Evolutionary conservation across 2,797 vertebrate species (phyloP), one percentile per base, ranked within the genome.

Genomic region (Anabacerthia variegaticeps): DNA sequence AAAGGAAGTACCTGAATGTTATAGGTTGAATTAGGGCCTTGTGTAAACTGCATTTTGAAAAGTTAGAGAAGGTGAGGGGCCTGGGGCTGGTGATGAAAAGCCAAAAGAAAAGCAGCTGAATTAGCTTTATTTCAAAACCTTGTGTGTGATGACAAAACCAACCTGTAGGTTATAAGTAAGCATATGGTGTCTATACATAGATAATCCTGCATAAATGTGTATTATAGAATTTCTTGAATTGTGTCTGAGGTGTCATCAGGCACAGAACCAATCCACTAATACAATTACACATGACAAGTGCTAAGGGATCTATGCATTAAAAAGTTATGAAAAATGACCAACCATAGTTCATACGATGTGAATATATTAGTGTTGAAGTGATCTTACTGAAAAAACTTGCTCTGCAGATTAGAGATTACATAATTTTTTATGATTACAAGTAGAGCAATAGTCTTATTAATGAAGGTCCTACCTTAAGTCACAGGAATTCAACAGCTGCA

Each of bases 151-250:
- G 22, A 11, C 41, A 43, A 59, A 83, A 59, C 14, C n/a, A 68
- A 51, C 39, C 11, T 39, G n/a, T 17, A 67, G 59, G 46, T 37
- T 36, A 23, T 15, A 75, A 76, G 28, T 68, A 73, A 68, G 9
- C 12, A 11, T 37, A n/a, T 19, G 10, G 9, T 83, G 61, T 34
- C 7, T 66, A 6, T 67, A 17, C 0, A 0, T 46, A n/a, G 23
- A 67, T 41, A 30, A 23, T 79, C 9, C 6, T 2, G 3, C 15
- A 12, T 54, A 51, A 43, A 1, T 56, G 16, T 7, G 1, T 34
- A 12, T 34, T 73, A 16, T 0, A 39, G 51, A 65, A 76, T 43
- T 75, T 81, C 15, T 59, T 20, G 12, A 41, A 6, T n/a, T 75
- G 16, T 44, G 22, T 65, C 69, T 66, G 61, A 66, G 51, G 20